Conservation (phyloP, 2,888 invertebrate genomes). For the Monoplex corrugatus region DNA sequence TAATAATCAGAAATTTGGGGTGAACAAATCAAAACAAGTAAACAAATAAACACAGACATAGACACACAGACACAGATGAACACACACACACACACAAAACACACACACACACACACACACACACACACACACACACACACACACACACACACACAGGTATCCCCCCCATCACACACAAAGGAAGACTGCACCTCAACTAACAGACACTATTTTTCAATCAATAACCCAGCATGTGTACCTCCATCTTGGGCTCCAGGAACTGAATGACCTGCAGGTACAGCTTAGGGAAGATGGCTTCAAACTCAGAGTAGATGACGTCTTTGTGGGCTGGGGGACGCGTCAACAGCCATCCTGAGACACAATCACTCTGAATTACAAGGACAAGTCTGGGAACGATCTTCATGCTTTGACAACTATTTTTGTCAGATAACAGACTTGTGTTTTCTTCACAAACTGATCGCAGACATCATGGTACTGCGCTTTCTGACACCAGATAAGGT, state of each 20-base stretch:
- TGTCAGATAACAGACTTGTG: no score
- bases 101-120: neutral
- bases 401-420: no score
- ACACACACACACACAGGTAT: neutral
- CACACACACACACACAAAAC: neutral
- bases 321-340: conserved; percentile 83
- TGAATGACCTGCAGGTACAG: conserved; percentile 92
- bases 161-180: neutral
- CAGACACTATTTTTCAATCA: neutral
- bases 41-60: no score
- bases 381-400: no score
- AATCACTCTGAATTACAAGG: no score
- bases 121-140: neutral
- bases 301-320: conserved; percentile 87
- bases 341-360: conserved; percentile 81
- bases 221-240: conserved; percentile 65
- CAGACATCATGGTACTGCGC: no score
- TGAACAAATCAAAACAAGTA: no score
- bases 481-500: neutral
- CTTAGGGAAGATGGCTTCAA: conserved; percentile 88
- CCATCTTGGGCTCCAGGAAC: conserved; percentile 90
- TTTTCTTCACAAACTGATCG: no score
- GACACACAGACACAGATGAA: neutral
- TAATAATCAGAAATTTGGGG: no score
- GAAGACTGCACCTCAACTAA: no score